Evolutionary conservation across 1,140 invertebrate species (phyloP).

Genomic region (Drosophila navojoa): DNA sequence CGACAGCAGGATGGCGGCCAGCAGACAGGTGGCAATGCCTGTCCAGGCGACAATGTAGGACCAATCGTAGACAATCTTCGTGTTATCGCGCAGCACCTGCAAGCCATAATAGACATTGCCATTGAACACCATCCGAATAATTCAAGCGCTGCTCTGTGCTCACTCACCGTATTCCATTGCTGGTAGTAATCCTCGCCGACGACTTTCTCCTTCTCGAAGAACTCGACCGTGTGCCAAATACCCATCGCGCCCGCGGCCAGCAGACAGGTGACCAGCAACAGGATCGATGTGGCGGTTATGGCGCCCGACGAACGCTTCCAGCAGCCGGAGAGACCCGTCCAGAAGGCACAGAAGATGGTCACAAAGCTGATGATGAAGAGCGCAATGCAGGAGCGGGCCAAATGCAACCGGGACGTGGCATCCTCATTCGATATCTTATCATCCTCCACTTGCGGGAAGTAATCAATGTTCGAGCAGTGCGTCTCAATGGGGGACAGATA

Average conservation of each 20-base stretch:
- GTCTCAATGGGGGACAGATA: conserved; percentile 97
- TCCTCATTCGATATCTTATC: conserved; percentile 82
- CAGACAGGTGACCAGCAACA: conserved; percentile 94
- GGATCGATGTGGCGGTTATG: conserved; percentile 95
- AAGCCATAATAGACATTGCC: neutral
- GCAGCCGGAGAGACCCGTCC: conserved; percentile 94
- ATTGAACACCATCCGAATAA: neutral
- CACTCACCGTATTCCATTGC: conserved; percentile 93
- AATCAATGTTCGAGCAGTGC: conserved; percentile 97
- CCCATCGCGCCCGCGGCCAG: conserved; percentile 96
- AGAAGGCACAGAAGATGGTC: conserved; percentile 95
- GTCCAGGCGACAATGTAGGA: conserved; percentile 98
- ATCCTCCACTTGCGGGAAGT: conserved; percentile 86
- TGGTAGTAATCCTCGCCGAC: conserved; percentile 95
- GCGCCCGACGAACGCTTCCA: conserved; percentile 96
- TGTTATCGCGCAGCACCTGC: conserved; percentile 94
- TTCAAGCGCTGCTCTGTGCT: neutral
- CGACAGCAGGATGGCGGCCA: conserved; percentile 95
- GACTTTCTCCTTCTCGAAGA: conserved; percentile 96
- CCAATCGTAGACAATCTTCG: conserved; percentile 95
- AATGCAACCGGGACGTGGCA: conserved; percentile 87
- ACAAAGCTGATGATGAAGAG: conserved; percentile 94
- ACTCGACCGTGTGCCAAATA: conserved; percentile 97
- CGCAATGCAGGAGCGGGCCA: conserved; percentile 95
- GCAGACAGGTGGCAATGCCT: conserved; percentile 93